Percentiles rank a stretch among this genome's conserved stretches.
phyloP scores from a whole-genome alignment of 1,140 invertebrate genomes.

The Bombus soroeensis region DNA sequence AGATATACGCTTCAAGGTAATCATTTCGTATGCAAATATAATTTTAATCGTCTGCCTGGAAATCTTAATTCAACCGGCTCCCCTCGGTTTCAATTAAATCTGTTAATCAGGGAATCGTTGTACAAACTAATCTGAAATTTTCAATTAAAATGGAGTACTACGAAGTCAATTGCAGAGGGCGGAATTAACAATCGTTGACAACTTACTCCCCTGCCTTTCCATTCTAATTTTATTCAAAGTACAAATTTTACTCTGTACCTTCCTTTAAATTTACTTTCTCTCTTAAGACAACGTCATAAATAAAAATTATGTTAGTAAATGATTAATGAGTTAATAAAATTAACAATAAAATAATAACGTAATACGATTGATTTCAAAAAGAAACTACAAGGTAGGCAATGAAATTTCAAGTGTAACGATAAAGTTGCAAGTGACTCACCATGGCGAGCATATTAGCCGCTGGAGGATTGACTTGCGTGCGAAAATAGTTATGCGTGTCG shows the following conservation, averaged over 20 bases:
- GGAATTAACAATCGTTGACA: background rate
- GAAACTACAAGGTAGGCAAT: too few relatives aligned
- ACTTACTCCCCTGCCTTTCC: background rate
- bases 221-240: background rate
- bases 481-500: conserved; percentile 90
- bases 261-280: too few relatives aligned
- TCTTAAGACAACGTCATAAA: too few relatives aligned
- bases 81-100: conserved; percentile 6
- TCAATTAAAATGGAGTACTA: background rate
- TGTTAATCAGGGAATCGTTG: conserved; percentile 13
- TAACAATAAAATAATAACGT: too few relatives aligned
- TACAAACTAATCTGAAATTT: conserved; percentile 22
- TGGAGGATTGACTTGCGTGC: conserved; percentile 87
- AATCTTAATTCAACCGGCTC: background rate
- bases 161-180: background rate
- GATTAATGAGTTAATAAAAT: too few relatives aligned
- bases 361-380: too few relatives aligned
- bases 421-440: conserved; percentile 82
- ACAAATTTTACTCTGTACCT: background rate
- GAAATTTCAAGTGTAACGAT: background rate
- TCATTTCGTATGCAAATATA: conserved; percentile 10
- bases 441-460: conserved; percentile 92
- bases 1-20: background rate
- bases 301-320: too few relatives aligned
- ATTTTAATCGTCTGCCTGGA: conserved; percentile 1